A percentile compares a stretch with the other conserved stretches of the same genome.
phyloP scores from a whole-genome alignment of 2,888 invertebrate genomes.

The Creontiades dilutus region DNA sequence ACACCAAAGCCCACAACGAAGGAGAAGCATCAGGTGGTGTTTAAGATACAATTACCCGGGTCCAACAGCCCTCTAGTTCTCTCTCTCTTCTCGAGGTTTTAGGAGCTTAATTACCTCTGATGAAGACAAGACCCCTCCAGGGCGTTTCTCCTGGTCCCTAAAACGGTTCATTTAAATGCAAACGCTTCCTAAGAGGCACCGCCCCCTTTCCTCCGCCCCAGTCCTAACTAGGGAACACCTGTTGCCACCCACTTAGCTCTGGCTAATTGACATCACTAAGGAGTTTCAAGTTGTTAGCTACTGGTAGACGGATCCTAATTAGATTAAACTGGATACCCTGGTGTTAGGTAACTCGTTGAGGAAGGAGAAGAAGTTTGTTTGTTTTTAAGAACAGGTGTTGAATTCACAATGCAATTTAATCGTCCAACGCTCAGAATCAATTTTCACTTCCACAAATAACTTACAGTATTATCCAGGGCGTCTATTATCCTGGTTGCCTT shows the following conservation, averaged over 20 bases:
- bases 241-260: slow-evolving; percentile 65
- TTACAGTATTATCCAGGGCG: no score
- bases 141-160: slow-evolving; percentile 47
- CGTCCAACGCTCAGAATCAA: no score
- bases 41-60: slow-evolving; percentile 66
- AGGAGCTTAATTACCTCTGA: slow-evolving; percentile 68
- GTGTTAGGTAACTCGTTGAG: neutral
- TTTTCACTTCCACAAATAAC: no score
- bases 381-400: neutral
- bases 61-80: slow-evolving; percentile 4
- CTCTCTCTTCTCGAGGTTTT: slow-evolving; percentile 55
- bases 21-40: slow-evolving; percentile 66
- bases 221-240: slow-evolving; percentile 57
- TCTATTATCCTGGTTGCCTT: no score
- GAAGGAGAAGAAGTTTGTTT: neutral
- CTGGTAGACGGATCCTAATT: slow-evolving; percentile 23
- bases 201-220: neutral
- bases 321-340: neutral
- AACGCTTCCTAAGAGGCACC: slow-evolving; percentile 46
- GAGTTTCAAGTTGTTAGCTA: slow-evolving; percentile 23
- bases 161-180: slow-evolving; percentile 69
- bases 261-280: slow-evolving; percentile 63
- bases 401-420: no score
- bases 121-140: slow-evolving; percentile 65
- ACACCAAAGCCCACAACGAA: neutral